Evolutionary conservation across 1,140 invertebrate species (phyloP).

Genomic region (Harpegnathos saltator): DNA sequence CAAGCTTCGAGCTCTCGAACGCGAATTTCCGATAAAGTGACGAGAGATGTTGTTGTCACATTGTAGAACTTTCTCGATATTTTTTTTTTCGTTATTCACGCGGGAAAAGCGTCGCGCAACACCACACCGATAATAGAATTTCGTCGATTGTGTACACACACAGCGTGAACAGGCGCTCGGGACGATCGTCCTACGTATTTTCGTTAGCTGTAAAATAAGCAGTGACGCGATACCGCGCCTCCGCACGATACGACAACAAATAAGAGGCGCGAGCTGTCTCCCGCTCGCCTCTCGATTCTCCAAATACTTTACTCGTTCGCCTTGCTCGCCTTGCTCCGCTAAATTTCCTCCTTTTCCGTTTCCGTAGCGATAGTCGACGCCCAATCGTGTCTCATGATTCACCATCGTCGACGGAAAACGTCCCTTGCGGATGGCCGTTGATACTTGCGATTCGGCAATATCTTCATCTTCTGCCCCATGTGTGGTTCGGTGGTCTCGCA

Average conservation of each 20-base stretch:
- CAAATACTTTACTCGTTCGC: not conserved
- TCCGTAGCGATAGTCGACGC: slow-evolving; percentile 20
- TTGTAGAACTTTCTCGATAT: not conserved
- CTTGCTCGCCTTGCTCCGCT: not conserved
- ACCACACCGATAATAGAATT: not conserved
- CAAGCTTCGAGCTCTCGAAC: slow-evolving; percentile 3
- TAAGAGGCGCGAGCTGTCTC: too few species aligned
- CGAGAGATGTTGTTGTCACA: slow-evolving; percentile 1
- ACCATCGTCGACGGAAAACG: not conserved
- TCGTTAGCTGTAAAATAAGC: slow-evolving; percentile 32
- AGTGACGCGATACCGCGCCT: slow-evolving; percentile 26
- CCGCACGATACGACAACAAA: slow-evolving; percentile 10
- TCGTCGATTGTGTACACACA: not conserved
- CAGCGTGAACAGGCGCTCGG: not conserved
- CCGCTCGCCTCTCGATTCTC: not conserved
- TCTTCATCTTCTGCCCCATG: not conserved
- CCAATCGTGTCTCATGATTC: slow-evolving; percentile 35
- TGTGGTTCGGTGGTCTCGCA: not conserved
- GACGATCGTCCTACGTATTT: slow-evolving; percentile 30
- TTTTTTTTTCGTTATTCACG: not conserved
- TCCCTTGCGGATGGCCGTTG: not conserved
- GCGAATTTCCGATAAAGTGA: not conserved
- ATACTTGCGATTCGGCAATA: too few species aligned
- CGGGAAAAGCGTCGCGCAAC: not conserved
- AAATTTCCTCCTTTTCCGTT: slow-evolving; percentile 21